These are phyloP conservation scores for Jacana jacana DNA, from an alignment of 2,113 vertebrate genomes.

Conservation along the genomic window DNA sequence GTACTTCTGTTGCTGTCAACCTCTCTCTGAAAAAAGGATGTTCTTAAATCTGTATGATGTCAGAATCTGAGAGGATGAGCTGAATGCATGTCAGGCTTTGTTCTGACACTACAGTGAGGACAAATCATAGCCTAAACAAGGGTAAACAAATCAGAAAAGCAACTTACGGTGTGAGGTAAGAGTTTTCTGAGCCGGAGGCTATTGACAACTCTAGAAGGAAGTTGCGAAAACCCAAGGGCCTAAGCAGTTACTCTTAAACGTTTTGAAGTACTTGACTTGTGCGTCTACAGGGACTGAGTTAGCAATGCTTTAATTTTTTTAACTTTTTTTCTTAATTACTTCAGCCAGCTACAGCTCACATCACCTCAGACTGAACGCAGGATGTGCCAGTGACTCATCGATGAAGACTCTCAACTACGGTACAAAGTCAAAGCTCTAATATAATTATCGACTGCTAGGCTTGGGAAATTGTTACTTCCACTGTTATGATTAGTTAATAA, in stretches of 20 bases:
- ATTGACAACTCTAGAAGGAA: not conserved
- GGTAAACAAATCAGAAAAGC: not conserved
- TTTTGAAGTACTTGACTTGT: not conserved
- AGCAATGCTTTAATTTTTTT: not conserved
- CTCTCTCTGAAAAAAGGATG: not conserved
- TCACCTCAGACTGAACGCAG: not conserved
- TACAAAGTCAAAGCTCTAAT: not conserved
- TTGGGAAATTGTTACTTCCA: not conserved
- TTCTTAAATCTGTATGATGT: not conserved
- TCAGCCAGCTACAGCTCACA: not conserved
- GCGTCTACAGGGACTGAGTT: not conserved
- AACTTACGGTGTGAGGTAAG: not conserved
- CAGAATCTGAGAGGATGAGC: not conserved
- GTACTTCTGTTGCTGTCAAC: not conserved
- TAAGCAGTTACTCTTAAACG: not conserved
- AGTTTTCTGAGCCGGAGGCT: not conserved
- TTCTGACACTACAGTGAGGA: not conserved
- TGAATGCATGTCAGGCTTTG: not conserved
- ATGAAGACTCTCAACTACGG: not conserved
- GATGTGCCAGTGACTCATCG: not conserved
- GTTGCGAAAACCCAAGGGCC: not conserved
- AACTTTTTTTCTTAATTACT: too few relatives aligned
- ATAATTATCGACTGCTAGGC: not conserved
- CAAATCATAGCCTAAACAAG: not conserved
- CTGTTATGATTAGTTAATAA: not conserved